Base-by-base conservation (phyloP, 2,113 vertebrate genomes). In the Charadrius vociferus region DNA sequence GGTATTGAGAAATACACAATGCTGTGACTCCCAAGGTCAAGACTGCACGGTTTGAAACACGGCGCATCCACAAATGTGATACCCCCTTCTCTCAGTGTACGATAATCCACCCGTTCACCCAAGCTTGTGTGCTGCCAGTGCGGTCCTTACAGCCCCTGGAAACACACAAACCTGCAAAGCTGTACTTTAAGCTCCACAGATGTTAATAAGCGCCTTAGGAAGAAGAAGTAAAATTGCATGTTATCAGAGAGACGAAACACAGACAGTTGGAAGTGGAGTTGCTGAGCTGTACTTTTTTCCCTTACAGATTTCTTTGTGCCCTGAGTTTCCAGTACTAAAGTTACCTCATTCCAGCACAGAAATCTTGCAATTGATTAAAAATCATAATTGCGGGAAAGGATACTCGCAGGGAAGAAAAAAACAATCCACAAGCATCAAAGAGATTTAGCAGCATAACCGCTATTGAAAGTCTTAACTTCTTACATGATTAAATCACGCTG, bases 11-110 rank as follows among this genome's bases (percentile, higher is more conserved):
- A 89, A 89, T 7, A 87, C 19, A 26, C 27, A 78, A 10, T 6
- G 39, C 47, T 78, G 11, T 23, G 56, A 75, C 36, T 49, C 72
- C 79, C 72, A 71, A 90, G 41, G 43, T 56, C 58, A 80, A 32
- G 36, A 62, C 66, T 62, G 72, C 41, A 30, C 27, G 13, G 39
- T 24, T 61, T 80, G 32, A 91, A 93, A 37, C 13, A 50, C 10
- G 39, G 20, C 26, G 16, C 50, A 30, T 13, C 32, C 59, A 78
- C 7, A 3, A 77, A 45, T 17, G 32, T 0, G 2, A 24, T 23
- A 65, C 16, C 32, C 26, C 43, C 86, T 47, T 8, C n/a, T 43
- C 62, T 10, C 4, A 6, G 17, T 5, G 0, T 10, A 16, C 1
- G 1, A 30, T 12, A 77, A 68, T 13, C 43, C 14, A 13, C 11